phyloP scores from a whole-genome alignment of 2,797 vertebrate genomes.

The Streptopelia turtur region DNA sequence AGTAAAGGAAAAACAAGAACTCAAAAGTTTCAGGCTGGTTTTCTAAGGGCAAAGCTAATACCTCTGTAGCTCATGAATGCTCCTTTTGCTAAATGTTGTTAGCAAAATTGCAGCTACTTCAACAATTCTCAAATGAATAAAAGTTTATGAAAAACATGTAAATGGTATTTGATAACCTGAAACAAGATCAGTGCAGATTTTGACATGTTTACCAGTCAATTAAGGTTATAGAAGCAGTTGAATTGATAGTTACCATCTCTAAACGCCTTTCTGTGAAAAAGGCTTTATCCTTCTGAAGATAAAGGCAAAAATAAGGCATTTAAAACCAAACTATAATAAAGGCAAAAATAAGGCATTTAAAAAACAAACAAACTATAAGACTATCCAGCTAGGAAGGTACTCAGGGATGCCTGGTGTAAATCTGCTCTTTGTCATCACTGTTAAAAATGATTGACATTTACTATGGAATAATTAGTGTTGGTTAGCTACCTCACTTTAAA shows the following conservation, averaged over 20 bases:
- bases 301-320: neutral
- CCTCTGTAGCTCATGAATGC: neutral
- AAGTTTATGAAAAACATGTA: neutral
- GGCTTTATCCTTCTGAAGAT: neutral
- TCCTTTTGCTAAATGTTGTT: neutral
- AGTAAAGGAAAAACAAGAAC: neutral
- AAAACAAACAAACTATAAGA: neutral
- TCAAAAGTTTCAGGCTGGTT: neutral
- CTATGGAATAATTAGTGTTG: neutral
- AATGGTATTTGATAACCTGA: neutral
- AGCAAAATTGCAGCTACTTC: neutral
- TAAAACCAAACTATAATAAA: neutral
- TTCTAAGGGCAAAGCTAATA: neutral
- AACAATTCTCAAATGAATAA: neutral
- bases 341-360: neutral
- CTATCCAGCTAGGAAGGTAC: neutral
- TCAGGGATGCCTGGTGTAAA: neutral
- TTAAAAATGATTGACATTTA: neutral
- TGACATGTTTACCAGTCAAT: neutral
- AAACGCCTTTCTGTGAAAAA: neutral
- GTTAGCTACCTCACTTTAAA: neutral
- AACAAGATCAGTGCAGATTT: neutral
- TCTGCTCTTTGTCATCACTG: neutral
- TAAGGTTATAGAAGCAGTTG: neutral
- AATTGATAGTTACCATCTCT: neutral